phyloP scores from a whole-genome alignment of 2,888 invertebrate genomes.

The Sicus ferrugineus region DNA sequence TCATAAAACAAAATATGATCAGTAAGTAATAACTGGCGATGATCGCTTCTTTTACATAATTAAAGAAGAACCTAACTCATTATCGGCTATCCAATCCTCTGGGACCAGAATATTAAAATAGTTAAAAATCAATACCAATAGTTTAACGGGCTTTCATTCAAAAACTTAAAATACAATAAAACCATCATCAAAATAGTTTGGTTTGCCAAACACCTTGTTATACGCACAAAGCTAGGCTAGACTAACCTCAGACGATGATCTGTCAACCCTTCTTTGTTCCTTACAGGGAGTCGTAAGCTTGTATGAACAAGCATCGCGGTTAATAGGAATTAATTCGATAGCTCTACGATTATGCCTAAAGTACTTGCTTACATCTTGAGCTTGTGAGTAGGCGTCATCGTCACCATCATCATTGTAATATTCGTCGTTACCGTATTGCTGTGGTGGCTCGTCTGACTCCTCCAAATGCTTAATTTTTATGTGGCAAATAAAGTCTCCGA shows the following conservation, averaged over 20 bases:
- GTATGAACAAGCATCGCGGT: slow-evolving; percentile 14
- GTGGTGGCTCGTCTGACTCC: slow-evolving; percentile 19
- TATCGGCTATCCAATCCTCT: too few species aligned
- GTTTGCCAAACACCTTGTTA: slow-evolving; percentile 3
- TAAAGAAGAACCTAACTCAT: too few species aligned
- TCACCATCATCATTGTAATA: slow-evolving; percentile 33
- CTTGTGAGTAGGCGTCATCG: slow-evolving; percentile 39
- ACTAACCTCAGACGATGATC: slow-evolving; percentile 29
- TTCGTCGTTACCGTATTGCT: slow-evolving; percentile 28
- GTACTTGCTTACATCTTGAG: slow-evolving; percentile 45
- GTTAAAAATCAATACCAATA: slow-evolving; percentile 14
- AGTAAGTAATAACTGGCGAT: too few species aligned
- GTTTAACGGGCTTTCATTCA: neutral
- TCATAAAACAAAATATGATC: too few species aligned
- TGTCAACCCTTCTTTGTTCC: slow-evolving; percentile 17
- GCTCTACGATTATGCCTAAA: slow-evolving; percentile 31
- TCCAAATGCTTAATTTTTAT: slow-evolving; percentile 48
- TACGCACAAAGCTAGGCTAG: slow-evolving; percentile 25
- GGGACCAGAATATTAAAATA: neutral
- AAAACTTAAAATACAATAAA: slow-evolving; percentile 4
- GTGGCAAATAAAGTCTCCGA: slow-evolving; percentile 50
- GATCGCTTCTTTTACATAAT: too few species aligned
- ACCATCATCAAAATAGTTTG: neutral
- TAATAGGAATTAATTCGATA: slow-evolving; percentile 35
- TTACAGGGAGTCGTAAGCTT: slow-evolving; percentile 9